A percentile compares a stretch with the other conserved stretches of the same genome.
phyloP scores from a whole-genome alignment of 2,888 invertebrate species.

The Alviniconcha strummeri region DNA sequence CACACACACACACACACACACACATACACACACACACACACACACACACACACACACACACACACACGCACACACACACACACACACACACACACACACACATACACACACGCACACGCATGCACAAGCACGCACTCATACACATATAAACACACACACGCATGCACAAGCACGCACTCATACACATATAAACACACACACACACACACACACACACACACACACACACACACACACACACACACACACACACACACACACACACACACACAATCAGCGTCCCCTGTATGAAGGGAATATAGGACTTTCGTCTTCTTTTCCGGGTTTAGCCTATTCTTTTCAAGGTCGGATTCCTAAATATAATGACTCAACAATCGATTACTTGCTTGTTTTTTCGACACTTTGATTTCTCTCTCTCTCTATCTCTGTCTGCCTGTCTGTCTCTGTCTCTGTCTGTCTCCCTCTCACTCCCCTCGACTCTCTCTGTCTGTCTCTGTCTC shows the following conservation, averaged over 20 bases:
- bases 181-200: not conserved
- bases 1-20: not conserved
- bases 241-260: too few species aligned
- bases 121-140: too few species aligned
- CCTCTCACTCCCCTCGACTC: too few species aligned
- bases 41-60: not conserved
- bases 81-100: not conserved
- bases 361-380: not conserved
- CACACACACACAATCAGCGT: too few species aligned
- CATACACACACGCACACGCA: not conserved
- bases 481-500: too few species aligned
- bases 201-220: not conserved
- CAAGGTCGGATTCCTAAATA: not conserved
- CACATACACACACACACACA: conserved; percentile 2
- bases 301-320: too few species aligned
- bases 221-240: not conserved
- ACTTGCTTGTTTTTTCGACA: not conserved
- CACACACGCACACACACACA: conserved; percentile 2
- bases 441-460: too few species aligned
- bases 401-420: not conserved
- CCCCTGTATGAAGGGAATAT: too few species aligned
- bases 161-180: too few species aligned
- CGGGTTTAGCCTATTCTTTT: too few species aligned
- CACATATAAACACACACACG: too few species aligned
- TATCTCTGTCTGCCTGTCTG: not conserved